phyloP scores from a whole-genome alignment of 2,113 vertebrate species.

The Calyptomena viridis region DNA sequence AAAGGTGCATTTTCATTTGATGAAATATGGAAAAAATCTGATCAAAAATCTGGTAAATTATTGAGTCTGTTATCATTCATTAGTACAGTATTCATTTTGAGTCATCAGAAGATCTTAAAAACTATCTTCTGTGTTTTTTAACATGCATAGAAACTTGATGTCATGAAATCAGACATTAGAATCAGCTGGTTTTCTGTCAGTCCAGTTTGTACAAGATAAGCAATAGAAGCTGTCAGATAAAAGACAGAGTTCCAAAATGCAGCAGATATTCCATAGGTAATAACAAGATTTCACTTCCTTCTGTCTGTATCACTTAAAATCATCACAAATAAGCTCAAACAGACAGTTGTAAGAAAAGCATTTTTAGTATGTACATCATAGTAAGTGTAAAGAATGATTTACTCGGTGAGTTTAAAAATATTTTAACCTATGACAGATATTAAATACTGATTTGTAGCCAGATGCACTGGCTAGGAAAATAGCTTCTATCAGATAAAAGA shows the following conservation, averaged over 20 bases:
- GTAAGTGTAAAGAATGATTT: neutral
- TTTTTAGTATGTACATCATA: neutral
- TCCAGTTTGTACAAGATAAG: neutral
- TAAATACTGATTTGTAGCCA: neutral
- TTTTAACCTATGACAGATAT: neutral
- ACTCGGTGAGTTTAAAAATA: neutral
- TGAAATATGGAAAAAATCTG: neutral
- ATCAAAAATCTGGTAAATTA: neutral
- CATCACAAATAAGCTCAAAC: neutral
- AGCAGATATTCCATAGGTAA: neutral
- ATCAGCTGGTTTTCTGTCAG: neutral
- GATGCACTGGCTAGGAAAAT: neutral
- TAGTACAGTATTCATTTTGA: neutral
- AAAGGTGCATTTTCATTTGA: neutral
- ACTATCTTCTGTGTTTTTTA: neutral
- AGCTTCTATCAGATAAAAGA: neutral
- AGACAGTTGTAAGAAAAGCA: neutral
- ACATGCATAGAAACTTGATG: neutral
- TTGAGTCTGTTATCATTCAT: neutral
- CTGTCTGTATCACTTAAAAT: slow-evolving; percentile 11
- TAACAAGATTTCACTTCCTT: neutral
- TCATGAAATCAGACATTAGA: slow-evolving; percentile 6
- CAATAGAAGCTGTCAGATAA: neutral
- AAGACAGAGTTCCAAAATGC: neutral
- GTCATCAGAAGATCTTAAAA: neutral